Evolutionary conservation across 2,797 vertebrate genomes (phyloP), one percentile per base, ranked within the genome.

Genomic region (Epinephelus coioides): DNA sequence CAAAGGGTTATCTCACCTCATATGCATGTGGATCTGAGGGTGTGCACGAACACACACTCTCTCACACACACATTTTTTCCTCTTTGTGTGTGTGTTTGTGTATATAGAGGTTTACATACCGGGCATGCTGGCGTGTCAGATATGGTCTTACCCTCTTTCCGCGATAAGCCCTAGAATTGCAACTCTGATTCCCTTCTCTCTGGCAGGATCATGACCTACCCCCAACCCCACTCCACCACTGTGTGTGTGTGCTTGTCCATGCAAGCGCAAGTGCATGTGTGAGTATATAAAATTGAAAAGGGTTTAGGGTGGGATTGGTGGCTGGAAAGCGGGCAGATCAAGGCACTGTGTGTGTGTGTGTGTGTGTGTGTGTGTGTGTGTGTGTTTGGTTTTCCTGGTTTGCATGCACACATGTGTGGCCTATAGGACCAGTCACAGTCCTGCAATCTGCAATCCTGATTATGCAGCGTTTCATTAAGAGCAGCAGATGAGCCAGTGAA

Each of bases 71-170:
- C 49, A 14, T 17, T 34, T 64, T 68, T 34, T 47, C 66, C 30
- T 47, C 25, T 69, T 5, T 71, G 7, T 76, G 75, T 72, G 49
- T 72, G 49, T 62, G 69, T 83, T 25, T 79, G 43, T 73, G 27
- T 59, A 38, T 73, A 17, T 66, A 47, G 50, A 78, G 73, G 82
- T 91, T 92, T 89, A 84, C 84, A 80, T 91, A 84, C 84, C 40
- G 59, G 76, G 47, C 88, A 74, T 91, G 90, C 87, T 88, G 80
- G 83, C 56, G 18, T 90, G 91, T 92, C 91, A 93, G 91, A 94
- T 93, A 90, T 91, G 92, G 92, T 92, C 90, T 94, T 94, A 94
- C 89, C 86, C 83, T 93, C 92, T 93, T 94, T 94, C 85, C 1
- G 60, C 17, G 77, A 92, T 95, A 95, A 95, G 93, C 92, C 79